A percentile compares a stretch with the other conserved stretches of the same genome.
Conservation (phyloP, 2,113 vertebrate genomes). For the Thinocorus orbignyianus region DNA sequence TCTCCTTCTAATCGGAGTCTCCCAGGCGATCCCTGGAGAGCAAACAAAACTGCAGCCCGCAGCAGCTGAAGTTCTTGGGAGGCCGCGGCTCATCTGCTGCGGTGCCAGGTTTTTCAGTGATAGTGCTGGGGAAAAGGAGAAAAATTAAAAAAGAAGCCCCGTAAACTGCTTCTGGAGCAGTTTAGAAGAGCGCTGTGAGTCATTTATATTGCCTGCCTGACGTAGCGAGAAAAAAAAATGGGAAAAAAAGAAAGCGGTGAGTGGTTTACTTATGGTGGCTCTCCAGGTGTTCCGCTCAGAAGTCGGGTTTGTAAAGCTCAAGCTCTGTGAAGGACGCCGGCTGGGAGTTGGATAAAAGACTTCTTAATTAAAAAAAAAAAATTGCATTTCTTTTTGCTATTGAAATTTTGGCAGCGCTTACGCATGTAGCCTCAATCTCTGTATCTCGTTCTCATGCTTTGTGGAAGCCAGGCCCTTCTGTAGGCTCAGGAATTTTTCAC, state of each 20-base stretch:
- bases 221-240: neutral
- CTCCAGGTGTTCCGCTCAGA: rapidly evolving
- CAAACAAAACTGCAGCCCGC: neutral
- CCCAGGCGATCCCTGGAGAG: neutral
- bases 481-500: neutral
- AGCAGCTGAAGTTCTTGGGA: neutral
- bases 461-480: neutral
- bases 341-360: neutral
- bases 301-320: neutral
- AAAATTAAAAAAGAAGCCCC: neutral
- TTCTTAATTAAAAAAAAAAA: neutral
- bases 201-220: neutral
- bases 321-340: rapidly evolving
- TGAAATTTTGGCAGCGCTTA: neutral
- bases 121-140: neutral
- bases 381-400: neutral
- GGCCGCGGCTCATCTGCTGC: neutral
- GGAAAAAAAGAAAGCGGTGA: neutral
- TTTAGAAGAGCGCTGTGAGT: neutral
- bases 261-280: neutral
- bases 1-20: neutral
- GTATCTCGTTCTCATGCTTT: neutral
- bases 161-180: neutral
- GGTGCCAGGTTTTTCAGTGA: neutral
- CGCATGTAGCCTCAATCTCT: rapidly evolving